Evolutionary conservation across 2,888 invertebrate genomes (phyloP).

Genomic region (Apodemia duryi): DNA sequence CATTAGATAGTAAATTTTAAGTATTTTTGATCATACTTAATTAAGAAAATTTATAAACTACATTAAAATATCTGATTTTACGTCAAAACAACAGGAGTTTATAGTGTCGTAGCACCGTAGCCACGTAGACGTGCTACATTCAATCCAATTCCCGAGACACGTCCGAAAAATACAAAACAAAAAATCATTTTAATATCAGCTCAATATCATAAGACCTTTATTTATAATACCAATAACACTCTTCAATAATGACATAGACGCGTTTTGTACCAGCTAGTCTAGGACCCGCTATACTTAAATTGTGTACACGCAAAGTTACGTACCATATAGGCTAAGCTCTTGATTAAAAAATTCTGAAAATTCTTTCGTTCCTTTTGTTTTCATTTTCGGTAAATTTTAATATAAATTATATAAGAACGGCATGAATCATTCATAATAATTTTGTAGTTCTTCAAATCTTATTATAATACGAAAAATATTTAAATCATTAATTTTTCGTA

Average conservation of each 20-base stretch:
- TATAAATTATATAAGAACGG: too few species aligned
- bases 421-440: too few species aligned
- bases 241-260: conserved; percentile 68
- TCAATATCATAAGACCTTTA: conserved; percentile 65
- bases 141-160: conserved; percentile 35
- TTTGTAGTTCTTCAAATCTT: too few species aligned
- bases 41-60: background rate
- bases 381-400: too few species aligned
- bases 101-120: conserved; percentile 27
- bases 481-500: too few species aligned
- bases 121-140: conserved; percentile 41
- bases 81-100: background rate
- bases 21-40: background rate
- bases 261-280: conserved; percentile 41
- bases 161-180: conserved; percentile 39
- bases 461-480: too few species aligned
- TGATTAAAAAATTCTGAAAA: background rate
- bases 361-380: too few species aligned
- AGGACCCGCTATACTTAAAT: conserved; percentile 25
- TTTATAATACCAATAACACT: conserved; percentile 73
- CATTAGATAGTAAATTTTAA: background rate
- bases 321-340: conserved; percentile 19
- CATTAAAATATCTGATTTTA: background rate
- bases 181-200: conserved; percentile 71
- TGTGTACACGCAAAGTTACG: conserved; percentile 16